Evolutionary conservation across 2,888 invertebrate species (phyloP).

Genomic region (Plutella xylostella): DNA sequence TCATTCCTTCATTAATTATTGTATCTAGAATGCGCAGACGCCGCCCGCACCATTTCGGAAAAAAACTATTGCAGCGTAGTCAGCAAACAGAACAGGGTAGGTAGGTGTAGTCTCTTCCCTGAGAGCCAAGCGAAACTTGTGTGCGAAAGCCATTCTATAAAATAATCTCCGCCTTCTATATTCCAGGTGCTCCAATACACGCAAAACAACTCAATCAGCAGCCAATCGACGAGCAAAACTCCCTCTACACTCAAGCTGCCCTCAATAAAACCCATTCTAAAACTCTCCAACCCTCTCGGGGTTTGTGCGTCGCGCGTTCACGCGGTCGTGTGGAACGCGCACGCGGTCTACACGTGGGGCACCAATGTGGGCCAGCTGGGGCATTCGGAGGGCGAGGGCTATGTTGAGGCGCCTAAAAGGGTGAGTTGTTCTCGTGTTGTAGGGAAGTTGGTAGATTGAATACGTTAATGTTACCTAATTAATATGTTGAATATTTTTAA

Average conservation of each 20-base stretch:
- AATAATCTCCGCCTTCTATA: background rate
- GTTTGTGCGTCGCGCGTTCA: slow-evolving; percentile 79
- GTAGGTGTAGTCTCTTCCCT: too few relatives aligned
- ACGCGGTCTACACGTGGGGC: slow-evolving; percentile 82
- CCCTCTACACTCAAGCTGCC: slow-evolving; percentile 41
- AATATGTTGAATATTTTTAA: too few relatives aligned
- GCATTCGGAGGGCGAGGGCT: slow-evolving; percentile 48
- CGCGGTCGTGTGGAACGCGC: slow-evolving; percentile 74
- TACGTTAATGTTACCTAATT: too few relatives aligned
- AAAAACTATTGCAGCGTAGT: too few relatives aligned
- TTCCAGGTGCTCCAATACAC: slow-evolving; percentile 51
- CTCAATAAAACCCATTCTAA: slow-evolving; percentile 38
- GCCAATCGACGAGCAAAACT: slow-evolving; percentile 43
- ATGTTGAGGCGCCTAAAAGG: slow-evolving; percentile 53
- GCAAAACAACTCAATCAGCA: slow-evolving; percentile 42
- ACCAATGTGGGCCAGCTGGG: slow-evolving; percentile 87
- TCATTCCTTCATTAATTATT: too few relatives aligned
- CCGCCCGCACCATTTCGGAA: too few relatives aligned
- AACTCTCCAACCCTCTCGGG: slow-evolving; percentile 48
- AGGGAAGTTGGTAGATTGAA: too few relatives aligned
- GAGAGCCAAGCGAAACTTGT: too few relatives aligned
- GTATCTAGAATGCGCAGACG: too few relatives aligned
- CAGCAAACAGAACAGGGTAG: too few relatives aligned
- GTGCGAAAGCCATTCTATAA: background rate
- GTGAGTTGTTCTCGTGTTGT: too few relatives aligned